A percentile compares a stretch with the other conserved stretches of the same genome.
Evolutionary conservation across 2,113 vertebrate genomes (phyloP).

Genomic region (Polypterus senegalus): DNA sequence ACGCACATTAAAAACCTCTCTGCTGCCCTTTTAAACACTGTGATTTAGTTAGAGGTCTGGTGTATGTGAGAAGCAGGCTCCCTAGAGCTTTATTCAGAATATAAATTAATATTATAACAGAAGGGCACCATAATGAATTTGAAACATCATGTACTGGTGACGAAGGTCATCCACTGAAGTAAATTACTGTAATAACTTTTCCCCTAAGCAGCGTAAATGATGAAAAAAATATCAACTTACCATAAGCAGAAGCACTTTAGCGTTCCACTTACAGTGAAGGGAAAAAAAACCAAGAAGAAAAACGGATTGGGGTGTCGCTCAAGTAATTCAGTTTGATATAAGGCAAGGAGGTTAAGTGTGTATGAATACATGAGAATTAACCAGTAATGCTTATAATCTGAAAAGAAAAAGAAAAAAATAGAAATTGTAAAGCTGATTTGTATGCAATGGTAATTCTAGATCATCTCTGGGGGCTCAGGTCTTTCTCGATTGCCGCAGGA

Average conservation of each 20-base stretch:
- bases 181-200: constrained; percentile 91
- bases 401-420: constrained; percentile 21
- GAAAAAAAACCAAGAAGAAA: too few relatives aligned
- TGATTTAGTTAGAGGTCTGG: constrained; percentile 70
- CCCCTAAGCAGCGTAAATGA: constrained; percentile 80
- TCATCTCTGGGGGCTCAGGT: constrained; percentile 56
- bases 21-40: constrained; percentile 73
- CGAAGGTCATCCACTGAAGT: constrained; percentile 80
- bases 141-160: constrained; percentile 81
- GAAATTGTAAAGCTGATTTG: constrained; percentile 65
- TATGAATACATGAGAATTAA: constrained; percentile 40
- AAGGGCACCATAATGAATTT: constrained; percentile 85
- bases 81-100: constrained; percentile 78
- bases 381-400: constrained; percentile 71
- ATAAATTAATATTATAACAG: constrained; percentile 94
- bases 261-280: too few relatives aligned
- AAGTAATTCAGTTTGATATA: too few relatives aligned
- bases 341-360: too few relatives aligned
- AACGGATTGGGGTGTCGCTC: too few relatives aligned
- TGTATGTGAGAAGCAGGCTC: constrained; percentile 65
- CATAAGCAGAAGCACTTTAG: too few relatives aligned
- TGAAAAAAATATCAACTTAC: constrained; percentile 62
- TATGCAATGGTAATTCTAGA: constrained; percentile 67
- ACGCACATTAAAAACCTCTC: constrained; percentile 65
- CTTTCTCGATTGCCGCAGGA: constrained; percentile 38